These are phyloP conservation scores for Rhipidura dahli DNA, from an alignment of 2,113 vertebrate genomes.

Conservation along the genomic window DNA sequence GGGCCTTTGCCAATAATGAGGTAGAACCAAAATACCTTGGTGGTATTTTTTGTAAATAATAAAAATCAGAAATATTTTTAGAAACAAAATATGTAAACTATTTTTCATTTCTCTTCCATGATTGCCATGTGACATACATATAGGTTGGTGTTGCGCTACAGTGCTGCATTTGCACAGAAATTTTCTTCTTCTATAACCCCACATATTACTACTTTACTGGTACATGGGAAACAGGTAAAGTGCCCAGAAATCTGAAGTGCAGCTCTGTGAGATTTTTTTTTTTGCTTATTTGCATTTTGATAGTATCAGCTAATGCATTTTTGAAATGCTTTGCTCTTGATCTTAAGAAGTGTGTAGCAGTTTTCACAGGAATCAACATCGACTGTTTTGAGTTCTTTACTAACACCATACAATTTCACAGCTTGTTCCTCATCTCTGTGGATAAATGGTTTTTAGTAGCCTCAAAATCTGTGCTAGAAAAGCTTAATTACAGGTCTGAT, in stretches of 20 bases:
- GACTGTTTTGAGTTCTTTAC: slow-evolving; percentile 38
- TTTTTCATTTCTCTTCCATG: slow-evolving; percentile 71
- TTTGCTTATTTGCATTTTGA: slow-evolving; percentile 59
- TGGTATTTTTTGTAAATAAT: not conserved
- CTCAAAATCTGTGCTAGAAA: not conserved
- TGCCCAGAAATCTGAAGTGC: slow-evolving; percentile 47
- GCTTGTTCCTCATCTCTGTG: not conserved
- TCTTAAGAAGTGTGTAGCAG: not conserved
- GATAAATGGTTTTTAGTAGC: not conserved
- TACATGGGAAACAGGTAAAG: slow-evolving; percentile 98
- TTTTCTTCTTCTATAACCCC: slow-evolving; percentile 92
- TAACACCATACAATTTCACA: slow-evolving; percentile 34
- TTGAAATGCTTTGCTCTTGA: slow-evolving; percentile 55
- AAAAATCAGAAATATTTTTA: not conserved
- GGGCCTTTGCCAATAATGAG: not conserved
- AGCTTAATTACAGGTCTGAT: not conserved
- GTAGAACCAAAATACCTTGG: not conserved
- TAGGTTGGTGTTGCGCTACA: slow-evolving; percentile 91
- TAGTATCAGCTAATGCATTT: slow-evolving; percentile 29
- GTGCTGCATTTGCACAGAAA: slow-evolving; percentile 89
- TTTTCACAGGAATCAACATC: slow-evolving; percentile 21
- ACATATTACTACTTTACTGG: slow-evolving; percentile 95
- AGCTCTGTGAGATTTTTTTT: slow-evolving; percentile 61
- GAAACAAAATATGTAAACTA: slow-evolving; percentile 44
- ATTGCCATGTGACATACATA: slow-evolving; percentile 67